phyloP scores from a whole-genome alignment of 2,797 vertebrate genomes.

The Hypotaenidia okinawae region DNA sequence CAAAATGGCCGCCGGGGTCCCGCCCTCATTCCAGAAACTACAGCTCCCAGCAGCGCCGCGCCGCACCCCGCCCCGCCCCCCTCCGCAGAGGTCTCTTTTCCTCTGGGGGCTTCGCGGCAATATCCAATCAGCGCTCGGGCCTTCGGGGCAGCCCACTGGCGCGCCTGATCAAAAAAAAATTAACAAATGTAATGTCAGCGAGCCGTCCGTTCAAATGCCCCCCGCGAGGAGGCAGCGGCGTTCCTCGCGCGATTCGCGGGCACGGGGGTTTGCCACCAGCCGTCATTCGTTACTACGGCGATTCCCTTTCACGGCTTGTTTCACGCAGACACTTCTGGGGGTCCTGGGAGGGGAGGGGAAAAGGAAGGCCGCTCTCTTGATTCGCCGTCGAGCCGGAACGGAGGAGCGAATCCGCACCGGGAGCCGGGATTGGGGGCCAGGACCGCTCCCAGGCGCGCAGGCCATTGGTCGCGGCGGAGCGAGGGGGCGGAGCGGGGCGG shows the following conservation, averaged over 20 bases:
- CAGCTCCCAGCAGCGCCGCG: not conserved
- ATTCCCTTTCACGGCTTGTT: not conserved
- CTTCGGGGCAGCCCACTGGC: fast-evolving
- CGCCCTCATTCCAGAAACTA: fast-evolving
- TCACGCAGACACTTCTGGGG: not conserved
- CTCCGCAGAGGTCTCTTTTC: fast-evolving
- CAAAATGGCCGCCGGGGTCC: not conserved
- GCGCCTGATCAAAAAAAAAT: not conserved
- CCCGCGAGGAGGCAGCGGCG: too few species aligned
- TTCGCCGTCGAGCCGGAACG: not conserved
- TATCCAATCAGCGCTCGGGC: not conserved
- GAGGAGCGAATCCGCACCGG: not conserved
- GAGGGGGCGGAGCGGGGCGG: not conserved
- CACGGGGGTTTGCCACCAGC: not conserved
- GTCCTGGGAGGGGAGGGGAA: not conserved
- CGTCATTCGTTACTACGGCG: not conserved
- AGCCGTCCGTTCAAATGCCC: fast-evolving
- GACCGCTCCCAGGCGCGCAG: fast-evolving
- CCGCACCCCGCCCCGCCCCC: too few species aligned
- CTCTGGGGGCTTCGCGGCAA: not conserved
- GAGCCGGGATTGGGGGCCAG: not conserved
- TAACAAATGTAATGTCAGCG: not conserved
- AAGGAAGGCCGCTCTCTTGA: not conserved
- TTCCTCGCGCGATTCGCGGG: too few species aligned
- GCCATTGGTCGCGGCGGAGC: not conserved